A percentile compares a stretch with the other conserved stretches of the same genome.
These are phyloP conservation scores for Grapholita molesta DNA, from an alignment of 1,140 invertebrate genomes.

Conservation along the genomic window DNA sequence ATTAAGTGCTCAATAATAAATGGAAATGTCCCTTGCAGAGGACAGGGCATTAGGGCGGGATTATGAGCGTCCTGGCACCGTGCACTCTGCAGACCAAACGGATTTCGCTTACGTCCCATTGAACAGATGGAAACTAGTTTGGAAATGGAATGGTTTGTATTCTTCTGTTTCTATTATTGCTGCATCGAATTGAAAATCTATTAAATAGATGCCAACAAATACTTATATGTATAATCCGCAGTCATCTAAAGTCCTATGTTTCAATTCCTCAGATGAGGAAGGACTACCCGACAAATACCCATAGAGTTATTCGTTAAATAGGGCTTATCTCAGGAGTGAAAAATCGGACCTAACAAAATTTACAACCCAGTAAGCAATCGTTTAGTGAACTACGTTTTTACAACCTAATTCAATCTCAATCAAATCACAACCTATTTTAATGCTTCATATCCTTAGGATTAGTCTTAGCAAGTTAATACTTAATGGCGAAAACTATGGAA, in stretches of 20 bases:
- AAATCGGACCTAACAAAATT: no score
- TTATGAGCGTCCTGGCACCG: constrained; percentile 68
- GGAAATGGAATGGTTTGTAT: not conserved
- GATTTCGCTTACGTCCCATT: constrained; percentile 7
- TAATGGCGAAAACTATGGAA: not conserved
- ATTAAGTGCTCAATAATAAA: constrained; percentile 79
- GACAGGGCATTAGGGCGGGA: constrained; percentile 77
- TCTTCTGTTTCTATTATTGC: not conserved
- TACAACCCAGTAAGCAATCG: no score
- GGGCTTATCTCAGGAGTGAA: no score
- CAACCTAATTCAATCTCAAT: no score
- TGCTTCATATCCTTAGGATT: not conserved
- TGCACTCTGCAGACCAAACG: constrained; percentile 35
- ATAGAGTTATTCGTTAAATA: no score
- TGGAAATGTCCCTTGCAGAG: constrained; percentile 77
- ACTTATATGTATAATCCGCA: not conserved
- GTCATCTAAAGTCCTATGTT: no score
- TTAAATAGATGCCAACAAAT: not conserved
- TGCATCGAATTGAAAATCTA: not conserved
- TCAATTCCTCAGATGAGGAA: no score
- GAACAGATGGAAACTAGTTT: constrained; percentile 3
- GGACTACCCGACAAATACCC: no score
- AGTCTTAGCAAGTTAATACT: not conserved
- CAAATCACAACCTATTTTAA: no score
- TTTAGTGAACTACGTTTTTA: no score